Percentiles rank a stretch among this genome's conserved stretches.
phyloP scores from a whole-genome alignment of 2,888 invertebrate genomes.

The Aphrophora alni region DNA sequence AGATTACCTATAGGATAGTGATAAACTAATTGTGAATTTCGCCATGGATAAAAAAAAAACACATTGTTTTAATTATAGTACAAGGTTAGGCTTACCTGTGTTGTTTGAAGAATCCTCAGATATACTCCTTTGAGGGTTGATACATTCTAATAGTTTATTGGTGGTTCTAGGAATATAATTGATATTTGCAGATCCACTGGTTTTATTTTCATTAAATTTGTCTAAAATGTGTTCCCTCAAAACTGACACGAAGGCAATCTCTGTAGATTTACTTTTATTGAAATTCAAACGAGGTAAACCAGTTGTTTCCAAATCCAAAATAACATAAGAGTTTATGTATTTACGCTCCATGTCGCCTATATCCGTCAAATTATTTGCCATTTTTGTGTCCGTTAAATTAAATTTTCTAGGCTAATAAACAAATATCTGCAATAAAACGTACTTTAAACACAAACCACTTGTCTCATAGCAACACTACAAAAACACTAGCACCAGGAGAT shows the following conservation, averaged over 20 bases:
- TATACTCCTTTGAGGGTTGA: not conserved
- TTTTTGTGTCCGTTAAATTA: too few species aligned
- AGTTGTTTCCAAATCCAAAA: not conserved
- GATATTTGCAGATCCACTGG: not conserved
- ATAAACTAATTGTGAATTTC: too few species aligned
- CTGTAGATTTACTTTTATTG: not conserved
- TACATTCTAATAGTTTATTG: not conserved
- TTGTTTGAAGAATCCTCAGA: not conserved
- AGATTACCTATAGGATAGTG: too few species aligned
- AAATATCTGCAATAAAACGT: too few species aligned
- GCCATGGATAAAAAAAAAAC: too few species aligned
- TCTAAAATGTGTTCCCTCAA: not conserved
- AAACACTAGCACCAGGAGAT: too few species aligned
- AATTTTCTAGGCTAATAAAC: too few species aligned
- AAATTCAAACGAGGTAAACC: not conserved
- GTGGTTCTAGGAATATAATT: not conserved
- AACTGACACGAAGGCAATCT: not conserved
- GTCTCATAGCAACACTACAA: too few species aligned
- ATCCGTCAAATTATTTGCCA: not conserved
- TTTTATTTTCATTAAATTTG: not conserved
- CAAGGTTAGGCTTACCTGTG: not conserved
- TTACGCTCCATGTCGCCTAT: not conserved
- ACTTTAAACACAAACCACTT: too few species aligned
- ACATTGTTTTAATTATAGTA: too few species aligned
- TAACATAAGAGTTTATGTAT: not conserved